Evolutionary conservation across 2,888 invertebrate species (phyloP), one percentile per base, ranked within the genome.

Genomic region (Ophioninae sp.): DNA sequence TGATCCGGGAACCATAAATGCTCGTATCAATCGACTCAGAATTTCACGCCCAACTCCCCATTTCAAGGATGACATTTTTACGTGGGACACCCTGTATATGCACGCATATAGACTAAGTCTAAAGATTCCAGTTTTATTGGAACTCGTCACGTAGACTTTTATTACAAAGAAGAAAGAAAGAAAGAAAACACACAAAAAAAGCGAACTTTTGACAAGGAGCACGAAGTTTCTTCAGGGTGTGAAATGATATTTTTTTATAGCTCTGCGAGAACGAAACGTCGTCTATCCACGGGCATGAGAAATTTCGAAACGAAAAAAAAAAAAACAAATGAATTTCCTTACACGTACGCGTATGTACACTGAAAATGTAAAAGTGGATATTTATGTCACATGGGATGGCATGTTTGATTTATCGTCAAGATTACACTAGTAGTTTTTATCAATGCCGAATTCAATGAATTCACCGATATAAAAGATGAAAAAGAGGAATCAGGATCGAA

Each of bases 121-220:
- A 81, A 85, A 84, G 86, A 90, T 92, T 92, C 92, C 92, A 92
- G 92, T 92, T 92, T 92, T 92, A 92, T 90, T 92, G 92, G 92
- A 92, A 79, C 91, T 84, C 90, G 88, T 87, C 63, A 88, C 90
- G 90, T 89, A 90, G 89, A 91, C 89, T 91, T 90, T 91, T 90
- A 88, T 83, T 85, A 86, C 79, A 86, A 44, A 85, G 79, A 30
- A n/a, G 30, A 63, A 84, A 86, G 79, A 77, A 86, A 41, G 13
- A 86, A 83, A 51, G 23, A 13, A 8, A 41, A 44, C 82, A 63
- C 6, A 58, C 65, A 84, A 79, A 83, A 78, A 59, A 51, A 67
- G 64, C 37, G 58, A 83, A 59, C 64, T 71, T 79, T 72, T 39
- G 69, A 73, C 71, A 58, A 61, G 58, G 61, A 65, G 74, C 56